phyloP scores from a whole-genome alignment of 2,888 invertebrate species.

The Scrobipalpa atriplicella region DNA sequence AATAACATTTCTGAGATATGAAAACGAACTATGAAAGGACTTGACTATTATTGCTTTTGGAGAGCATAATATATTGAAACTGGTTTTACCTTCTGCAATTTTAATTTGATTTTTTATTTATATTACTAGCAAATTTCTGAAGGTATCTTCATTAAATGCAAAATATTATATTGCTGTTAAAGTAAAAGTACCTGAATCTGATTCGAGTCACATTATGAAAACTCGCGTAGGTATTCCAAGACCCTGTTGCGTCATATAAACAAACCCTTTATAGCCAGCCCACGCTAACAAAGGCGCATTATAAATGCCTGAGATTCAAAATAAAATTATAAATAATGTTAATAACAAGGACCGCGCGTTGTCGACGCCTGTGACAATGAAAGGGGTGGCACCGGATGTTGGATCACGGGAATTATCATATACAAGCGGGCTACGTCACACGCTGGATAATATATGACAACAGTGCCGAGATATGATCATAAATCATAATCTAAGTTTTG shows the following conservation, averaged over 20 bases:
- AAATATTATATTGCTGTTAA: too few species aligned
- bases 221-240: background rate
- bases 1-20: constrained; percentile 29
- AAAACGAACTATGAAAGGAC: constrained; percentile 7
- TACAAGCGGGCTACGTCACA: constrained; percentile 42
- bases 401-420: constrained; percentile 63
- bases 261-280: constrained; percentile 40
- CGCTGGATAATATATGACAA: constrained; percentile 33
- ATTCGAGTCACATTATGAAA: too few species aligned
- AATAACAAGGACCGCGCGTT: constrained; percentile 50
- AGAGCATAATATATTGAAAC: background rate
- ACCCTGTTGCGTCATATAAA: background rate
- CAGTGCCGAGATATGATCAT: background rate
- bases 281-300: constrained; percentile 54
- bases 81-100: background rate
- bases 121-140: too few species aligned
- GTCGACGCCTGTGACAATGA: constrained; percentile 55
- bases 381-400: constrained; percentile 61
- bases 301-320: constrained; percentile 44
- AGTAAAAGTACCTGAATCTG: too few species aligned
- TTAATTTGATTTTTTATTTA: too few species aligned
- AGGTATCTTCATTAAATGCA: too few species aligned
- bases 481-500: background rate
- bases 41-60: constrained; percentile 21
- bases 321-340: constrained; percentile 54